These are phyloP conservation scores for Ooceraea biroi DNA, from an alignment of 1,140 invertebrate species.

Conservation along the genomic window DNA sequence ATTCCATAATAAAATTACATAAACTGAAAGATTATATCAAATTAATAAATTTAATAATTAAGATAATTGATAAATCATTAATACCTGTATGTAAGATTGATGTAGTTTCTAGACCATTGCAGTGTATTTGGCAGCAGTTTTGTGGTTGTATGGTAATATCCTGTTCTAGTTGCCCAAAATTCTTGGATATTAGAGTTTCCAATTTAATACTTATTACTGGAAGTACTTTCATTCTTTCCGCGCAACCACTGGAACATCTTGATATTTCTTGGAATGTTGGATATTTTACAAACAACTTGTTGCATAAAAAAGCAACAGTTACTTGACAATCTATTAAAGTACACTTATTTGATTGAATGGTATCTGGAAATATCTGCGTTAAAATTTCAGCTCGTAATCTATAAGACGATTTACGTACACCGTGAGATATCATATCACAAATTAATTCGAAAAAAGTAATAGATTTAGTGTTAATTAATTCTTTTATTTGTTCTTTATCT, in stretches of 20 bases:
- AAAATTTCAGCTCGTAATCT: too few species aligned
- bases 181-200: not conserved
- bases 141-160: slow-evolving; percentile 18
- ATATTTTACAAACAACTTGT: not conserved
- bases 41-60: not conserved
- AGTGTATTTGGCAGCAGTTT: not conserved
- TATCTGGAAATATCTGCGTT: too few species aligned
- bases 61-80: slow-evolving; percentile 4
- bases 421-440: too few species aligned
- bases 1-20: too few species aligned
- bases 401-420: too few species aligned
- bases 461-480: too few species aligned
- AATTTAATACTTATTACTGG: not conserved
- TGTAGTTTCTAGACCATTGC: slow-evolving; percentile 9
- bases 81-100: slow-evolving; percentile 20
- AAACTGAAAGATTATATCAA: too few species aligned
- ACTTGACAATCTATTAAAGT: slow-evolving; percentile 35
- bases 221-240: slow-evolving; percentile 19
- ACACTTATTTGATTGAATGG: not conserved
- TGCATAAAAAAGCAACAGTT: slow-evolving; percentile 6
- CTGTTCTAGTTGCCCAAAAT: slow-evolving; percentile 2
- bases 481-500: too few species aligned
- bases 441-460: too few species aligned
- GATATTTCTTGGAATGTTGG: slow-evolving; percentile 20
- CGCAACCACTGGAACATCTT: not conserved